Conservation (phyloP, 2,888 invertebrate species). For the Chirona hameri region DNA sequence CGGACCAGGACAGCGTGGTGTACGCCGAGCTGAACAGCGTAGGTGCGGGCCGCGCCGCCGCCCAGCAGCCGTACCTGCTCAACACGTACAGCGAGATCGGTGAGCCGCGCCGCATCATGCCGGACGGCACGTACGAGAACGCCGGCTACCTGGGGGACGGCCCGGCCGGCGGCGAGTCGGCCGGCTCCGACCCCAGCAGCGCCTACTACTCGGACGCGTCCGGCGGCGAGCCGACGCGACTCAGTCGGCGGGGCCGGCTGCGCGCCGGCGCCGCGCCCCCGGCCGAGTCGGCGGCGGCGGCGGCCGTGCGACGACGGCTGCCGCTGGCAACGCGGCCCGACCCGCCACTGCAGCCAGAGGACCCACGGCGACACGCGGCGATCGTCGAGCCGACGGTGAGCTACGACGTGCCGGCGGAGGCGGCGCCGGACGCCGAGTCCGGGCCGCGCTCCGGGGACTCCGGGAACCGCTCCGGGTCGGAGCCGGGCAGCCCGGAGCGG, state of each 20-base stretch:
- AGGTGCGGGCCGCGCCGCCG: background rate
- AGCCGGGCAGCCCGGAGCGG: background rate
- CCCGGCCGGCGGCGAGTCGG: slow-evolving; percentile 13
- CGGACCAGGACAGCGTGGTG: background rate
- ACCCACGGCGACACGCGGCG: background rate
- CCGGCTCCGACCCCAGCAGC: slow-evolving; percentile 23
- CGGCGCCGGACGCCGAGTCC: background rate
- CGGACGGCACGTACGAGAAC: slow-evolving; percentile 25
- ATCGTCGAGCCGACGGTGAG: background rate
- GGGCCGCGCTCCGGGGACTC: slow-evolving; percentile 8
- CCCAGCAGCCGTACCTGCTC: background rate
- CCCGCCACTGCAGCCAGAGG: background rate
- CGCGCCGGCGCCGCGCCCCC: background rate
- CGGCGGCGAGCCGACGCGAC: background rate
- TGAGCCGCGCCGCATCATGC: slow-evolving; percentile 1
- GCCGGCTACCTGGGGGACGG: slow-evolving; percentile 11
- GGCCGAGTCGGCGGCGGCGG: background rate
- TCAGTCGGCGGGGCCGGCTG: background rate
- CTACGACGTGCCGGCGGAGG: background rate
- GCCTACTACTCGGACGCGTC: slow-evolving; percentile 26
- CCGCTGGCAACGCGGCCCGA: background rate
- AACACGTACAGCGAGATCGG: slow-evolving; percentile 25
- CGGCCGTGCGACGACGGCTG: background rate
- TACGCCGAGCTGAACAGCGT: slow-evolving; percentile 24
- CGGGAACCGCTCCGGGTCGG: background rate